Base-by-base conservation (phyloP, 2,888 invertebrate species). In the Belgica antarctica region DNA sequence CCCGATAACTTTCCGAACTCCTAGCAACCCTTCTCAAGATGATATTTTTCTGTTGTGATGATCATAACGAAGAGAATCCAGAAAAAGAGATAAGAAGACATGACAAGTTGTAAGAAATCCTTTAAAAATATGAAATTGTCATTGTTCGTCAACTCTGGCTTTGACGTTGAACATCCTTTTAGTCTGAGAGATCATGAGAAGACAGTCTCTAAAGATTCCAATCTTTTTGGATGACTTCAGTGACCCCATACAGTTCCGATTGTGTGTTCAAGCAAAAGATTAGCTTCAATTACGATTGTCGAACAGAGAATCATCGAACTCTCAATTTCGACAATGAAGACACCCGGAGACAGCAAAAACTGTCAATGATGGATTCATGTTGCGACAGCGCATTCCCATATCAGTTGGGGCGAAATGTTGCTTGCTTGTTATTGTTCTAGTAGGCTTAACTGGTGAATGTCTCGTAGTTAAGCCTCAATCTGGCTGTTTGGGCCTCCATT, bases 231-330 rank as follows among this genome's bases (percentile, higher is more conserved):
- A 59, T 15, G 8, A 15, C 22, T 27, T 59, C 27, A 27, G 27
- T 59, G 59, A 59, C 59, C 27, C 59, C 27, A 24, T 24, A 59
- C 27, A 59, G 59, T 27, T 59, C 25, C 4, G 59, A 19, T 52
- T n/a, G n/a, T n/a, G n/a, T 52, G 52, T 22, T 52, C 19, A 52
- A 52, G 52, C 52, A 52, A 22, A 52, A 63, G 36, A 65, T 65
- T 65, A 65, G 65, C 46, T 41, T 65, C 65, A 65, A 65, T 65
- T 65, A 65, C 65, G 25, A 47, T 65, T 65, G 65, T 65, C 47
- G 34, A n/a, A 41, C 3, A 41, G 7, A 41, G 3, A n/a, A n/a
- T 41, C 41, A 4, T 41, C 41, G 15, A 41, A 41, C 31, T 41
- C 41, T 52, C 22, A 52, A 52, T 22, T 22, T 52, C 22, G 5